Evolutionary conservation across 2,797 vertebrate species (phyloP).

Genomic region (Emydoidea blandingii): DNA sequence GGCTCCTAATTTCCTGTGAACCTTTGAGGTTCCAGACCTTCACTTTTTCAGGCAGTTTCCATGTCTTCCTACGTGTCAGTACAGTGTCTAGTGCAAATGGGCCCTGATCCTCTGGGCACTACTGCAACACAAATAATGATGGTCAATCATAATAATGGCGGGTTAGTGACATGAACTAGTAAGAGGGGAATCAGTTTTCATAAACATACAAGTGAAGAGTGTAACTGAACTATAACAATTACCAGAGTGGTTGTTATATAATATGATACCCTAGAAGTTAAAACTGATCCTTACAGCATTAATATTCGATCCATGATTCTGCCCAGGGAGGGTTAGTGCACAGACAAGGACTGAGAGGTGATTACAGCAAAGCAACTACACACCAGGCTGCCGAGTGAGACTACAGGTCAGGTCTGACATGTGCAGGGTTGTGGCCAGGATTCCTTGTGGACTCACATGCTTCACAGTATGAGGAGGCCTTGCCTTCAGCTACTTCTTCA

Average conservation of each 20-base stretch:
- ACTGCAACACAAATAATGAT: background rate
- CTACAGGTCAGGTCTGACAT: background rate
- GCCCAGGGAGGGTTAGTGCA: background rate
- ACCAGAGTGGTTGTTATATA: background rate
- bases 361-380: background rate
- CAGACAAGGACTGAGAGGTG: background rate
- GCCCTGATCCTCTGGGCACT: background rate
- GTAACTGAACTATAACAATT: background rate
- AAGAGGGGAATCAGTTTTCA: background rate
- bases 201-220: background rate
- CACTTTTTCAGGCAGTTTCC: background rate
- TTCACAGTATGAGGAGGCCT: background rate
- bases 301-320: background rate
- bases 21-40: no score
- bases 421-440: background rate
- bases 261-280: background rate
- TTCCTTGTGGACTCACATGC: background rate
- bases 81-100: background rate
- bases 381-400: background rate
- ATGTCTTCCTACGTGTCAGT: background rate
- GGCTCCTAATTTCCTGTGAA: no score
- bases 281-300: background rate
- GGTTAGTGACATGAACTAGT: background rate
- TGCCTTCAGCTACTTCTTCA: background rate
- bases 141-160: accelerated